Conservation (phyloP, 2,797 vertebrate genomes). For the Squalus acanthias region DNA sequence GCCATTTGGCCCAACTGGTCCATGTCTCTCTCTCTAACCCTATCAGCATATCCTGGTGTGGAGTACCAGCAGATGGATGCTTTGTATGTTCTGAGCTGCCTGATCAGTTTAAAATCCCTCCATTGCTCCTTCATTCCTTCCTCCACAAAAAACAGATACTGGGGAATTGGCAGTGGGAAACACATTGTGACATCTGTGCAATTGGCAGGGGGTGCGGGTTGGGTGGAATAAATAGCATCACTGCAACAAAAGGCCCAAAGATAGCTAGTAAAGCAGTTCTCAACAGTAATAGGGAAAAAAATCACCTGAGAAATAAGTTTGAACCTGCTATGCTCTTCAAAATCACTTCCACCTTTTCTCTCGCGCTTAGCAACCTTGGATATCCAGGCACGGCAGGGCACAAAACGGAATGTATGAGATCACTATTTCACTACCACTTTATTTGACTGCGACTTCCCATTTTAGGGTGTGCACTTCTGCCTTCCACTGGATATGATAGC, state of each 20-base stretch:
- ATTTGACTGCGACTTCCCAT: not conserved
- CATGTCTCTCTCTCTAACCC: no score
- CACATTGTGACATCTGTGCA: no score
- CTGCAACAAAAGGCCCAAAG: not conserved
- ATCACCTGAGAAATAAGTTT: not conserved
- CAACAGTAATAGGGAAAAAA: not conserved
- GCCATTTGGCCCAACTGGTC: no score
- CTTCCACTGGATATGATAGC: not conserved
- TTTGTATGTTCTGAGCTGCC: no score
- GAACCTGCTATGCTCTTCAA: not conserved
- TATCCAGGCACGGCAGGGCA: not conserved
- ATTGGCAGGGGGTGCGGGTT: no score
- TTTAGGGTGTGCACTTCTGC: not conserved
- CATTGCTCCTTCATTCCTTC: no score
- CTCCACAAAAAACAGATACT: no score
- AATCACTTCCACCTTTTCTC: not conserved
- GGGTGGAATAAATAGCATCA: not conserved
- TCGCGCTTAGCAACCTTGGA: not conserved
- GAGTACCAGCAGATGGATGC: no score
- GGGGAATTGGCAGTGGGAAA: no score
- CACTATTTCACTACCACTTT: not conserved
- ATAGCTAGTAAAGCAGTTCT: not conserved
- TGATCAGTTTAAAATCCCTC: no score
- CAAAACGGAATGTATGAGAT: not conserved
- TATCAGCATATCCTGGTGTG: no score